phyloP scores from a whole-genome alignment of 2,113 vertebrate species.

The Phasianus colchicus region DNA sequence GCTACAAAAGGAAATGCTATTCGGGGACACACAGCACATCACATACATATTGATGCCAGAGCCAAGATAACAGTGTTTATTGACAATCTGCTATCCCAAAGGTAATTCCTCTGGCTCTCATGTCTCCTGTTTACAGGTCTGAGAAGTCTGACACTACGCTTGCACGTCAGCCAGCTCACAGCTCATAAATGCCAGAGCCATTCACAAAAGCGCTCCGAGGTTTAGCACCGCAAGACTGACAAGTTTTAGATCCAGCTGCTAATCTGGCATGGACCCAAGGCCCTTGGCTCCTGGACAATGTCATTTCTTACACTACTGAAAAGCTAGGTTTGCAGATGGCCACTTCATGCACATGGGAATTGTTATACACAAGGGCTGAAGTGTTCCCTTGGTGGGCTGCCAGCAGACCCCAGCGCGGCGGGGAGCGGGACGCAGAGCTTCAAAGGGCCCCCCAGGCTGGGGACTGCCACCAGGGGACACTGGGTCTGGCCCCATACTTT shows the following conservation, averaged over 20 bases:
- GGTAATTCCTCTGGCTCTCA: slow-evolving; percentile 27
- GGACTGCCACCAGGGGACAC: not conserved
- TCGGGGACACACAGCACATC: slow-evolving; percentile 10
- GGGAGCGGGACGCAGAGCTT: fast-evolving
- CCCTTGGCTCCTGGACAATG: slow-evolving; percentile 66
- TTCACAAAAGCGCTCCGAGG: slow-evolving; percentile 50
- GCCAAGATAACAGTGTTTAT: slow-evolving; percentile 14
- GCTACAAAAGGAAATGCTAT: slow-evolving; percentile 6
- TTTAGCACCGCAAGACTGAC: slow-evolving; percentile 36
- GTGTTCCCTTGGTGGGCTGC: slow-evolving; percentile 54
- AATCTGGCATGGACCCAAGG: slow-evolving; percentile 57
- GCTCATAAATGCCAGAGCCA: slow-evolving; percentile 27
- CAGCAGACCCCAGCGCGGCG: not conserved
- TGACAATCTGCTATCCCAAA: slow-evolving; percentile 16
- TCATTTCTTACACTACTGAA: slow-evolving; percentile 58
- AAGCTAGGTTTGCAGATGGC: slow-evolving; percentile 70
- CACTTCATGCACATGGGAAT: slow-evolving; percentile 34
- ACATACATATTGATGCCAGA: slow-evolving; percentile 44
- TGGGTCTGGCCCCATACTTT: not conserved
- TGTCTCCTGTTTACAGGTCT: not conserved
- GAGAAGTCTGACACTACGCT: not conserved
- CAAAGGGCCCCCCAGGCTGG: not conserved
- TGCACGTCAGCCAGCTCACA: not conserved
- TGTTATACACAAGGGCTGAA: slow-evolving; percentile 40
- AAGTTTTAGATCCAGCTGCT: slow-evolving; percentile 64